Base-by-base conservation (phyloP, 2,113 vertebrate species). In the Propithecus coquereli region DNA sequence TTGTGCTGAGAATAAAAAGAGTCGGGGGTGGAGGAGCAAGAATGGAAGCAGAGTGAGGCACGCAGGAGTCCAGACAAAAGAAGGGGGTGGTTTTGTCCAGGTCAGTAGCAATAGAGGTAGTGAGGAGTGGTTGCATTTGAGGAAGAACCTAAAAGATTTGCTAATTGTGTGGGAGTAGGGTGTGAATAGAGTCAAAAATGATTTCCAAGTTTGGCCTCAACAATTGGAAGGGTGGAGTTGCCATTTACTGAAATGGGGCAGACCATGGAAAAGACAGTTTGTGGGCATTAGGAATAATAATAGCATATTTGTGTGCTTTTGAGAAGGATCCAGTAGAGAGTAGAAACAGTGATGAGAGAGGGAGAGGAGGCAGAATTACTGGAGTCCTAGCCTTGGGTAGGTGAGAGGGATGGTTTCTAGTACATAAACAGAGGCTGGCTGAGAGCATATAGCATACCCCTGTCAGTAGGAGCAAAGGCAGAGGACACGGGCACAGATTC, bases 91-190 rank as follows among this genome's bases (percentile, higher is more conserved):
- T 54, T 87, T 86, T 82, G 43, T 52, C 8, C 30, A 68, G 52
- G 43, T n/a, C 54, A 20, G 40, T n/a, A 85, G 91, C 50, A 81
- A 16, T 18, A 52, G 20, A 73, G 7, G 11, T 54, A 25, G 61
- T 87, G 84, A 91, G 82, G 37, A 89, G 63, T 34, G 27, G 11
- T 94, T 95, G 80, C 10, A 59, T 90, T 65, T 89, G 87, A 91
- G 86, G 76, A 89, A 91, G n/a, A 80, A 7, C 52, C 34, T 66
- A 34, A 81, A 94, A 43, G 32, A 76, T 93, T 73, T 94, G 47
- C 54, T 13, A 1, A 66, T 77, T 30, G 4, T 47, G 68, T 77
- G 18, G 18, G 84, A 86, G 50, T 77, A 50, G 59, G 14, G 14
- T 85, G 6, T 94, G 50, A 82, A 37, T 70, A 82, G 40, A 73